These are phyloP conservation scores for Neopelma chrysocephalum DNA, from an alignment of 2,797 vertebrate genomes.

Conservation along the genomic window DNA sequence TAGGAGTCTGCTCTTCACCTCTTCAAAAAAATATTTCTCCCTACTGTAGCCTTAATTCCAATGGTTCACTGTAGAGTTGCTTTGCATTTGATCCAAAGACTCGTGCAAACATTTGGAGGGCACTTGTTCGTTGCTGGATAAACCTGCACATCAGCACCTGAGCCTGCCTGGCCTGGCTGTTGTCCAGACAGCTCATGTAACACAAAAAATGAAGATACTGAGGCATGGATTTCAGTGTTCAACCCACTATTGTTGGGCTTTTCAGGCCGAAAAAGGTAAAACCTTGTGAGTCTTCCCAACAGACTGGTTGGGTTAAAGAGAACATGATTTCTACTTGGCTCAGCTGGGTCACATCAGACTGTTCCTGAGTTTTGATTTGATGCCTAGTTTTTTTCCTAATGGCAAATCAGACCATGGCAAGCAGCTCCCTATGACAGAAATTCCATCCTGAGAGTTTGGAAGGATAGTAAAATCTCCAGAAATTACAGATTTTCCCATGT, in stretches of 20 bases:
- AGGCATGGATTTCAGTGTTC: background rate
- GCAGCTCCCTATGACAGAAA: background rate
- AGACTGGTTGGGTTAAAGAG: background rate
- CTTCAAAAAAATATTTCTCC: rapidly evolving
- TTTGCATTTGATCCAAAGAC: background rate
- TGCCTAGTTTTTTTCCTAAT: background rate
- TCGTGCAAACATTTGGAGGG: background rate
- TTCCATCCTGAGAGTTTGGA: background rate
- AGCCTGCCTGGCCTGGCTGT: background rate
- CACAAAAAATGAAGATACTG: background rate
- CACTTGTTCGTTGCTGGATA: background rate
- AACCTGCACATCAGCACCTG: rapidly evolving
- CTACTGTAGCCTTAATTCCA: background rate
- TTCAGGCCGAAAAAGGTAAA: background rate
- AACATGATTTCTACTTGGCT: background rate
- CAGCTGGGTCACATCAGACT: background rate
- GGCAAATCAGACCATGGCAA: background rate
- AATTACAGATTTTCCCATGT: background rate
- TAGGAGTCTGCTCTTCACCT: background rate
- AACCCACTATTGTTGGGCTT: background rate
- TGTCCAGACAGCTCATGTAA: background rate
- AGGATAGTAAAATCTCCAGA: background rate
- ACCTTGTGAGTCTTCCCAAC: background rate
- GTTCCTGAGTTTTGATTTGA: background rate
- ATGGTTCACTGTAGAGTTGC: background rate